Percentiles rank a stretch among this genome's conserved stretches.
Evolutionary conservation across 2,888 invertebrate genomes (phyloP).

Genomic region (Suillia variegata): DNA sequence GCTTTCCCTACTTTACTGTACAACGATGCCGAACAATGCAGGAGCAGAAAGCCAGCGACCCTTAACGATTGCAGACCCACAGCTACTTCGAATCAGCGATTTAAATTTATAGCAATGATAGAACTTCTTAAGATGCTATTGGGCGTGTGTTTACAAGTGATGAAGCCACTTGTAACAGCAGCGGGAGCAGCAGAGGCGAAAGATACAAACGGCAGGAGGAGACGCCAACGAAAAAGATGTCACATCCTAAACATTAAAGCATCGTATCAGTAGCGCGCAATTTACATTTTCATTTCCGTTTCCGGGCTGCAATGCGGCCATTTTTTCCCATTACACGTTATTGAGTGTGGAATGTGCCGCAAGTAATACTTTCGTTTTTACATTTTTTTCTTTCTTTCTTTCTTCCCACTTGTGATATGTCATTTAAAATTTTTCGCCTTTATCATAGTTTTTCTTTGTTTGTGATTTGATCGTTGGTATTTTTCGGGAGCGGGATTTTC

Average conservation of each 20-base stretch:
- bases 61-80: background rate
- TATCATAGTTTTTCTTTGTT: background rate
- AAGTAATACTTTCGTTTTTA: slow-evolving; percentile 1
- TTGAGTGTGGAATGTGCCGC: background rate
- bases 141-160: background rate
- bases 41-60: background rate
- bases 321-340: background rate
- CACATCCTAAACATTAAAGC: background rate
- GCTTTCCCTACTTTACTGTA: no score
- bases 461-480: background rate
- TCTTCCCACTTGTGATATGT: background rate
- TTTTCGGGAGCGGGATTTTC: no score
- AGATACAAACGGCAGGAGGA: no score
- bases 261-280: background rate
- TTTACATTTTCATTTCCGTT: background rate
- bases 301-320: background rate
- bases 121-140: background rate
- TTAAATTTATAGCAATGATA: background rate
- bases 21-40: no score
- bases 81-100: background rate
- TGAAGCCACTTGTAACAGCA: background rate
- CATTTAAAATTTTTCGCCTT: background rate
- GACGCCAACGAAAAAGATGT: no score
- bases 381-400: background rate
- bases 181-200: background rate